Conservation (phyloP, 2,797 vertebrate genomes). For the Helicolenus hilgendorfi region DNA sequence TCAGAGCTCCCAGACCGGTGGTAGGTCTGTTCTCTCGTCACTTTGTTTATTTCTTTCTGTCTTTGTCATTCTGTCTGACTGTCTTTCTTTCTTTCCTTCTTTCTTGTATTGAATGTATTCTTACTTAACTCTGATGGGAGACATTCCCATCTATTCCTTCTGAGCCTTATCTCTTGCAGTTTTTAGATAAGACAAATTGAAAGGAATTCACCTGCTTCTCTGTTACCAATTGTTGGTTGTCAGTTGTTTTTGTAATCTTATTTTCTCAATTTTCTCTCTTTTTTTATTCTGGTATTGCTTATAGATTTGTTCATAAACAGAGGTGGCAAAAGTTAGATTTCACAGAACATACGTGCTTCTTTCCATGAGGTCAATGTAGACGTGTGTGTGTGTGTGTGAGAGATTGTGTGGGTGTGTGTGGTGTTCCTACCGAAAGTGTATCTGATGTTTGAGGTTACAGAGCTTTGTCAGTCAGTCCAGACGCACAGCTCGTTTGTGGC, state of each 20-base stretch:
- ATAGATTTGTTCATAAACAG: not conserved
- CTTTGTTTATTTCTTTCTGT: not conserved
- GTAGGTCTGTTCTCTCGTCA: slow-evolving; percentile 89
- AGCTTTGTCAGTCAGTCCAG: slow-evolving; percentile 32
- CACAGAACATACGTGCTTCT: slow-evolving; percentile 2
- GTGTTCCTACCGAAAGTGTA: slow-evolving; percentile 17
- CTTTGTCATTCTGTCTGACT: not conserved
- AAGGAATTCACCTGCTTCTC: not conserved
- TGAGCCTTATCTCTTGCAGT: not conserved
- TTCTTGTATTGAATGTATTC: not conserved
- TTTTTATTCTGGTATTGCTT: not conserved
- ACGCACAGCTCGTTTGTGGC: not conserved
- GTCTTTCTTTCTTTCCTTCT: not conserved
- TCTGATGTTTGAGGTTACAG: slow-evolving; percentile 41
- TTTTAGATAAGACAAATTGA: not conserved
- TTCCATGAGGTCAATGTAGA: slow-evolving; percentile 8
- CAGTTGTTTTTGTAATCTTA: not conserved
- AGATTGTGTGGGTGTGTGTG: slow-evolving; percentile 23
- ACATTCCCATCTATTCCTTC: not conserved
- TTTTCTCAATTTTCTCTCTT: not conserved
- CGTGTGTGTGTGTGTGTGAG: not conserved
- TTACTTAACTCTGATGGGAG: not conserved
- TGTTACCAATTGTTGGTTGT: not conserved
- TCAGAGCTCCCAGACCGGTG: slow-evolving; percentile 93
- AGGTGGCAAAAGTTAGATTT: not conserved